Base-by-base conservation (phyloP, 2,797 vertebrate species). In the Acrossocheilus wenchowensis region DNA sequence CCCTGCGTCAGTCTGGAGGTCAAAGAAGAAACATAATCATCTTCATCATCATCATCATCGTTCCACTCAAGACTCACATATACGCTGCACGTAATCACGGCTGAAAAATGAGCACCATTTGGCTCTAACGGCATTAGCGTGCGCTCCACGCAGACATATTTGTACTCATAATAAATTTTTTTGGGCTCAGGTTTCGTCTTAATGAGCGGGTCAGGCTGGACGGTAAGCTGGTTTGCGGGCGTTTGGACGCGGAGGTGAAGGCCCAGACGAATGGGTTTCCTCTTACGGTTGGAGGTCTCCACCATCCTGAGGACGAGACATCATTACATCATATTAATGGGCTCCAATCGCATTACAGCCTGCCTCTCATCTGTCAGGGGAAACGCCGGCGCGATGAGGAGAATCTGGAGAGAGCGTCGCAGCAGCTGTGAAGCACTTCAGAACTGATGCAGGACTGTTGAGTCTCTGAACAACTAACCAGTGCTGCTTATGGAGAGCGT, bases 321-420 rank as follows among this genome's bases (percentile, higher is more conserved):
- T 90, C 88, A 87, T 92, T 92, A 92, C 93, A 94, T 95, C 93
- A 94, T 91, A 91, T 92, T 94, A 93, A 93, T 93, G 92, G 75
- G 74, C 86, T 91, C 84, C 87, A 94, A 94, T 94, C 89, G 78
- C 88, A 94, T 95, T 94, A 94, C 30, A 82, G 82, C 88, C 78
- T 34, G 77, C 82, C 88, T 83, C 91, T 88, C 86, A 88, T 93
- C 92, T 90, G 77, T 60, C 50, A 14, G 73, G n/a, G 21, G 74
- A 74, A 34, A 75, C 71, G 50, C 39, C n/a, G 11, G 26, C 3
- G 66, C 2, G 60, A 6, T 21, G 19, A 50, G 30, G 17, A 69
- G n/a, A 45, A 57, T 57, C 7, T 52, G 75, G 12, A 39, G 19
- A 39, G 8, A 48, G 9, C 21, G 2, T 6, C 15, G 9, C 0